Evolutionary conservation across 2,797 vertebrate genomes (phyloP), one percentile per base, ranked within the genome.

Genomic region (Girardinus metallicus): DNA sequence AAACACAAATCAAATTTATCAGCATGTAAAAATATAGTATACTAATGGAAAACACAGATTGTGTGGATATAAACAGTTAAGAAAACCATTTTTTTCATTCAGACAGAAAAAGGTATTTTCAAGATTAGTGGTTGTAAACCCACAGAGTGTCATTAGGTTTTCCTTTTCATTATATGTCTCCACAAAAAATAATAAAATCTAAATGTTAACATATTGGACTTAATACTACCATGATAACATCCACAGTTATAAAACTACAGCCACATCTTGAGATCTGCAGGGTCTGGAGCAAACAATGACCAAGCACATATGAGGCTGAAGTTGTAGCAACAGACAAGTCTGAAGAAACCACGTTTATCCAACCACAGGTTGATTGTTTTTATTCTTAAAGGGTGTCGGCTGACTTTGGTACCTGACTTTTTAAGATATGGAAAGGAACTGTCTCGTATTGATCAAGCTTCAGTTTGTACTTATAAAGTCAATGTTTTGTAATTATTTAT

Each of bases 1-100:
- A n/a, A 85, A 83, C 66, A 86, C 74, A 85, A 88, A 86, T 87
- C 73, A 86, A 79, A 88, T 68, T 81, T n/a, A 87, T 86, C 73
- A 80, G 87, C 51, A 41, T 34, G 79, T 79, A 79, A 86, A 88
- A 77, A 72, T 78, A 83, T 74, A 62, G 68, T 47, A 64, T n/a
- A 73, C 73, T 76, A 81, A 82, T 83, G 80, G 71, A 77, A 89
- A 89, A 77, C 49, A 36, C 62, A 85, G 66, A 77, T 74, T 78
- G 46, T 57, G 80, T 76, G 64, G 76, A 16, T 83, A 70, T 79
- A 81, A 86, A 87, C 73, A 70, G 74, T 76, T 73, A 44, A 74
- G 55, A 75, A 36, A 44, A 85, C 79, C 79, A 68, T 74, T 47
- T 34, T 83, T 74, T 47, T 47, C 15, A 34, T 57, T n/a, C 83